A percentile compares a stretch with the other conserved stretches of the same genome.
phyloP scores from a whole-genome alignment of 2,797 vertebrate species.

The Trachops cirrhosus region DNA sequence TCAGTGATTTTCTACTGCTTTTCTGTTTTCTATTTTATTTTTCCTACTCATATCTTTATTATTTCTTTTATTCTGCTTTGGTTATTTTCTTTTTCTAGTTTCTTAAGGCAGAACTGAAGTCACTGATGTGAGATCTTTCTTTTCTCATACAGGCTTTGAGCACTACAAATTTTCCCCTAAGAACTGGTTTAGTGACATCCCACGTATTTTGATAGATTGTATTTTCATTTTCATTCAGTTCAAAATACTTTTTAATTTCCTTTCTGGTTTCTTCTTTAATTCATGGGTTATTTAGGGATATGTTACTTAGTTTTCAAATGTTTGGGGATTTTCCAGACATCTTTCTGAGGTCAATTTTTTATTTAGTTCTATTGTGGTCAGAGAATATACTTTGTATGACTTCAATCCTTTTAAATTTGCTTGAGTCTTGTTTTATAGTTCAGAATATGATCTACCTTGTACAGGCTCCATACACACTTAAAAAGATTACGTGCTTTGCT shows the following conservation, averaged over 20 bases:
- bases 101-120: not conserved
- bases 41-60: not conserved
- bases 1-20: not conserved
- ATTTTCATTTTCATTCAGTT: slow-evolving; percentile 5
- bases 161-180: not conserved
- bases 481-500: slow-evolving; percentile 17
- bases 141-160: not conserved
- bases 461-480: not conserved
- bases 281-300: not conserved
- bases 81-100: not conserved
- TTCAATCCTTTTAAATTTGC: not conserved
- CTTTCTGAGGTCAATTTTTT: not conserved
- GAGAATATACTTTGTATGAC: not conserved
- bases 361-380: slow-evolving; percentile 1
- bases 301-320: slow-evolving; percentile 36
- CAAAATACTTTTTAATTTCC: slow-evolving; percentile 9
- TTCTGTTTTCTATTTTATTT: not conserved
- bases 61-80: not conserved
- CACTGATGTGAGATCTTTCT: not conserved
- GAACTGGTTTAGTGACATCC: not conserved
- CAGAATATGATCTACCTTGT: not conserved
- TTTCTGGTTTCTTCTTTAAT: slow-evolving; percentile 21
- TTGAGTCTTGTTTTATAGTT: not conserved
- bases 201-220: not conserved
- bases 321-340: not conserved